Evolutionary conservation across 1,140 invertebrate species (phyloP), one percentile per base, ranked within the genome.

Genomic region (Acromyrmex charruanus): DNA sequence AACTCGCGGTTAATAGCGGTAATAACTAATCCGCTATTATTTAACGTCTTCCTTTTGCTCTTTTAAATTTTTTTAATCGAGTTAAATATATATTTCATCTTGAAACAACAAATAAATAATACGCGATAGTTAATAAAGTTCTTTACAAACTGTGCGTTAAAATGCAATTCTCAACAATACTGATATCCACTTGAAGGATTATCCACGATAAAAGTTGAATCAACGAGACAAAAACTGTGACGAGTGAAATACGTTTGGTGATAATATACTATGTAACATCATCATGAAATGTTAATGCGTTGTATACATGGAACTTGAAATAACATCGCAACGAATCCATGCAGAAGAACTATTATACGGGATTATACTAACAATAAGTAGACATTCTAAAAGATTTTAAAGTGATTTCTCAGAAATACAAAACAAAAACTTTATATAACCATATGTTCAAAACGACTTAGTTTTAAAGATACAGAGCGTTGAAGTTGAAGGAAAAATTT

Each of bases 271-370:
- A 25, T 65, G 31, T 53, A 51, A 79, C 12, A 79, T 66, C 65
- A n/a, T 53, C 7, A 25, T 5, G 51, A 39, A 80, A 80, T n/a
- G 68, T 80, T 39, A 55, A 51, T 51, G 49, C 49, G 6, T 2
- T 59, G 21, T n/a, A n/a, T 9, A 25, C 12, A 28, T 18, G 21
- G 25, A 79, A 3, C n/a, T 68, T 35, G 49, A 53, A 80, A 66
- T 68, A 68, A 80, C n/a, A 68, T 68, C 14, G 12, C n/a, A 14
- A 31, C n/a, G 28, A 79, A 66, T 53, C 7, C 14, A 65, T 44
- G 39, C 9, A 10, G n/a, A 63, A 65, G 49, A 18, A 7, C 0
- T 51, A 63, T 63, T 59, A 16, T n/a, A 44, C 39, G 9, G 39
- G 39, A 35, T 39, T 39, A 44, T 44, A 44, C 7, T 44, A 44